phyloP scores from a whole-genome alignment of 1,140 invertebrate species.

The Bradysia coprophila region DNA sequence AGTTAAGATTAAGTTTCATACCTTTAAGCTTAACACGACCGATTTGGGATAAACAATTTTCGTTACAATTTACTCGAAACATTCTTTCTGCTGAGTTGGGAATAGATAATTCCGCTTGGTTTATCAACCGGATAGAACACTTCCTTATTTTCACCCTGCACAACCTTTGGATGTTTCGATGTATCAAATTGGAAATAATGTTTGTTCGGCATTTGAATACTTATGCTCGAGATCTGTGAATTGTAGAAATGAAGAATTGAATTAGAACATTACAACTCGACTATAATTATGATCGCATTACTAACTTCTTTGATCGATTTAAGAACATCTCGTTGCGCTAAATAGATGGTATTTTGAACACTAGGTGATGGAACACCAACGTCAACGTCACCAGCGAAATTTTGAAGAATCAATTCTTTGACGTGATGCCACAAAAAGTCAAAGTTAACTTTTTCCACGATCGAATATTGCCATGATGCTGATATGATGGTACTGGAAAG shows the following conservation, averaged over 20 bases:
- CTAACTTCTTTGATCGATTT: slow-evolving; percentile 39
- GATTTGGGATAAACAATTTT: too few species aligned
- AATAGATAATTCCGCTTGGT: slow-evolving; percentile 55
- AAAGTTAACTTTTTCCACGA: slow-evolving; percentile 38
- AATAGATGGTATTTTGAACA: slow-evolving; percentile 55
- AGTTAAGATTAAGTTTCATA: too few species aligned
- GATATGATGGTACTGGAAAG: slow-evolving; percentile 46
- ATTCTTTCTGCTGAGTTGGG: slow-evolving; percentile 31
- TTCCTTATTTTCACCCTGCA: slow-evolving; percentile 37
- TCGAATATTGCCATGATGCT: slow-evolving; percentile 48
- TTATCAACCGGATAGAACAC: slow-evolving; percentile 57
- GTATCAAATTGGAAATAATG: slow-evolving; percentile 57
- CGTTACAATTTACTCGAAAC: background rate
- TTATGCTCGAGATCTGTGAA: slow-evolving; percentile 39
- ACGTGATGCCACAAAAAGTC: slow-evolving; percentile 43
- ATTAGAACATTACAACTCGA: slow-evolving; percentile 3
- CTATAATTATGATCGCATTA: slow-evolving; percentile 2
- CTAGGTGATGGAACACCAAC: slow-evolving; percentile 48
- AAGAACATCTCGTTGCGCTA: slow-evolving; percentile 41
- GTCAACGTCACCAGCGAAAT: slow-evolving; percentile 49
- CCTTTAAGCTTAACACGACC: too few species aligned
- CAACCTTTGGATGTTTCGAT: slow-evolving; percentile 41
- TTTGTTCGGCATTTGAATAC: slow-evolving; percentile 60
- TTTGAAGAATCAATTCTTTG: slow-evolving; percentile 44
- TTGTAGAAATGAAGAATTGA: slow-evolving; percentile 10